Evolutionary conservation across 2,797 vertebrate species (phyloP), one percentile per base, ranked within the genome.

Genomic region (Pangasius mekongensis): DNA sequence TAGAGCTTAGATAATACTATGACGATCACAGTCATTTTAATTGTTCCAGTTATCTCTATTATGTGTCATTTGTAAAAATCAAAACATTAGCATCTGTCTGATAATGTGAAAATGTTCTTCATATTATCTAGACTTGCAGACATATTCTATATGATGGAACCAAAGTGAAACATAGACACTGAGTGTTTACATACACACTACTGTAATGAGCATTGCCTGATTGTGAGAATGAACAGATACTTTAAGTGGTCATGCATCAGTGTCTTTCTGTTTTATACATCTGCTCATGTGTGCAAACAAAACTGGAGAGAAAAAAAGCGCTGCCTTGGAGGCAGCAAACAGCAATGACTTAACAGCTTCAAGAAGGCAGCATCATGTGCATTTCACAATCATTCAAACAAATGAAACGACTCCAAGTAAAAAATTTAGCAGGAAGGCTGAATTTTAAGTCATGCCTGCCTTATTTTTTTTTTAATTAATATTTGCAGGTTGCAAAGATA

Each of bases 1-100:
- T 86, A 92, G 47, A 69, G 64, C n/a, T 52, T 67, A 67, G 92
- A 94, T 94, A 93, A 92, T 91, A 92, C 87, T 90, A 92, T 89
- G 49, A 85, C 66, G 69, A n/a, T 89, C 74, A 54, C 13, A 91
- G 87, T 87, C 78, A 66, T 67, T 36, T 39, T 52, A 66, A 88
- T 33, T 33, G 86, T 78, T 22, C 66, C 14, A 67, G 24, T 39
- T 88, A 88, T 27, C 86, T 90, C 83, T 77, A 89, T 76, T 73
- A 33, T 83, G 52, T 33, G n/a, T 4, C 18, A 49, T 67, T 83
- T 67, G 27, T 67, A 49, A 39, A 84, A 64, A 47, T 43, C 77
- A 81, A 81, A 60, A 81, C 56, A 81, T n/a, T 16, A 24, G 16
- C 22, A 8, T 9, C 20, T 62, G 22, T 43, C 14, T 66, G 13